Evolutionary conservation across 1,140 invertebrate genomes (phyloP), one percentile per base, ranked within the genome.

Genomic region (Drosophila nebulosa): DNA sequence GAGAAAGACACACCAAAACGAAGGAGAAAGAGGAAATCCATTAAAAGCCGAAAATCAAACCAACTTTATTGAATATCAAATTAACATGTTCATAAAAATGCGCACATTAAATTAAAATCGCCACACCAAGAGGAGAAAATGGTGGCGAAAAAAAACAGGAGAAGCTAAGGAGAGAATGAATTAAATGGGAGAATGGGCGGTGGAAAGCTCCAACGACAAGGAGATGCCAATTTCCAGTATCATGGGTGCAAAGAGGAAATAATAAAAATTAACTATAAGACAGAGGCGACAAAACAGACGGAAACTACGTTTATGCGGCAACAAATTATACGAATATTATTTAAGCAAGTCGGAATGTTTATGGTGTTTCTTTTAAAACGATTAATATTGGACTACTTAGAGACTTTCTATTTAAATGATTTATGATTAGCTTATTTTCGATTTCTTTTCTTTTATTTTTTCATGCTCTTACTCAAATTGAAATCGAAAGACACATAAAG

Each of bases 51-150:
- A 86, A 89, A 89, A 89, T 89, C 86, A 89, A 89, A 89, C 80
- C 80, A 74, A 86, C 80, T 89, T 89, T 89, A 89, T 89, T 81
- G 86, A 89, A 89, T 89, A 89, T 79, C 85, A 89, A 89, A 89
- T 89, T 89, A 89, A 89, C 86, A 89, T 83, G 80, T 86, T 89
- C 86, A 89, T 89, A 89, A 89, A 89, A 89, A 86, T 77, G 72
- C 75, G 83, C 78, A 86, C 83, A 88, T 81, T 86, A 88, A 86
- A 88, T 81, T 86, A 89, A 89, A 84, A 80, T 69, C 69, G 62
- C 39, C 36, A 52, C 46, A 22, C 7, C 55, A 9, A 52, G 65
- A 61, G 52, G 72, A 61, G 53, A 46, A 27, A 26, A 18, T 39
- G 62, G 36, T 16, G 1, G 10, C 58, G 58, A 35, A 30, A 30